Evolutionary conservation across 2,113 vertebrate species (phyloP).

Genomic region (Mungos mungo): DNA sequence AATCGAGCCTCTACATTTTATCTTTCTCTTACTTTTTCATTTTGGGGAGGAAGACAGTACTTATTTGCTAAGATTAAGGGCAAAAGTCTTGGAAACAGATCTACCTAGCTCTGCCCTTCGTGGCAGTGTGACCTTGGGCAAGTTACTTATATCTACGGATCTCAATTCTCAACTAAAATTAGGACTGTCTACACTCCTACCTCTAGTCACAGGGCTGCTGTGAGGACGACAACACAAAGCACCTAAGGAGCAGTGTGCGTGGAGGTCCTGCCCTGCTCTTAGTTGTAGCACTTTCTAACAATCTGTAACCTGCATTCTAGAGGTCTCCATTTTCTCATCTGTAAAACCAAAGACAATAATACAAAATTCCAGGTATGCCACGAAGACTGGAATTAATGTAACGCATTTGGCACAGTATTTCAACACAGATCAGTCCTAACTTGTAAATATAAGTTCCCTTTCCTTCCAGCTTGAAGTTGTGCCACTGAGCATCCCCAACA

Average conservation of each 20-base stretch:
- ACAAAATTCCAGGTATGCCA: neutral
- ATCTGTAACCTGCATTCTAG: neutral
- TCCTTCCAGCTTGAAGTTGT: neutral
- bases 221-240: neutral
- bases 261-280: neutral
- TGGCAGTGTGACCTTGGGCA: neutral
- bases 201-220: neutral
- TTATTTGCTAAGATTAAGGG: neutral
- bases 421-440: neutral
- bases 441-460: neutral
- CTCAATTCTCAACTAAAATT: neutral
- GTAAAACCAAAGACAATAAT: conserved; percentile 32
- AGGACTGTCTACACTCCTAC: neutral
- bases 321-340: neutral
- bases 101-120: neutral
- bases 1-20: neutral
- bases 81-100: neutral
- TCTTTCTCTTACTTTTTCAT: neutral
- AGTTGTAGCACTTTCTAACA: neutral
- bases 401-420: neutral
- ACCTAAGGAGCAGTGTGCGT: neutral
- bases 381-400: neutral
- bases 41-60: neutral
- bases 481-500: neutral
- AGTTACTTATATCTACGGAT: neutral